Evolutionary conservation across 1,140 invertebrate genomes (phyloP).

Genomic region (Protaetia brevitarsis): DNA sequence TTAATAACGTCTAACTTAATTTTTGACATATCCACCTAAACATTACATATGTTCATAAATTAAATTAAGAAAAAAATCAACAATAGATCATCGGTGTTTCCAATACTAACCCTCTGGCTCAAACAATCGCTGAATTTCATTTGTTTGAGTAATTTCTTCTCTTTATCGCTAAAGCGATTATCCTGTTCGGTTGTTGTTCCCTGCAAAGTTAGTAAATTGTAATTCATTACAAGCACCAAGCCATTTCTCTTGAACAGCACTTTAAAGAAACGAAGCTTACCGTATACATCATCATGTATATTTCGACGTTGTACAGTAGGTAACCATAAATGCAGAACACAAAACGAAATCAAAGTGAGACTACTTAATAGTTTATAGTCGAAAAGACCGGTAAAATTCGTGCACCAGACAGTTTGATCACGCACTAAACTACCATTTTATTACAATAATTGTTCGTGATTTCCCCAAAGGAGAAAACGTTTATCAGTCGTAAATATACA

Average conservation of each 20-base stretch:
- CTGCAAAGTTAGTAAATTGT: constrained; percentile 54
- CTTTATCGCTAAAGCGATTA: constrained; percentile 97
- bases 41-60: constrained; percentile 16
- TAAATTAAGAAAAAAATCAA: constrained; percentile 22
- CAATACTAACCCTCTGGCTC: constrained; percentile 71
- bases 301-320: not conserved
- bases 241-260: not conserved
- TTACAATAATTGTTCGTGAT: constrained; percentile 10
- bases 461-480: not conserved
- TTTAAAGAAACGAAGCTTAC: constrained; percentile 45
- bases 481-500: not conserved
- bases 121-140: constrained; percentile 97
- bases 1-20: constrained; percentile 97
- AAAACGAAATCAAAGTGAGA: constrained; percentile 23
- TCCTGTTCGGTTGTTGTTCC: constrained; percentile 98
- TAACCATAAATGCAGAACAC: constrained; percentile 20
- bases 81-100: not conserved
- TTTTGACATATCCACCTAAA: constrained; percentile 95
- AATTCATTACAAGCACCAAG: not conserved
- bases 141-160: constrained; percentile 97
- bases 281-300: constrained; percentile 54
- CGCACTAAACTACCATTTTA: constrained; percentile 17
- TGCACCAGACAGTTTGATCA: constrained; percentile 18
- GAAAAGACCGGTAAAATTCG: constrained; percentile 21
- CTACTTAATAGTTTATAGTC: not conserved